A percentile compares a stretch with the other conserved stretches of the same genome.
Evolutionary conservation across 2,797 vertebrate genomes (phyloP).

Genomic region (Synanceia verrucosa): DNA sequence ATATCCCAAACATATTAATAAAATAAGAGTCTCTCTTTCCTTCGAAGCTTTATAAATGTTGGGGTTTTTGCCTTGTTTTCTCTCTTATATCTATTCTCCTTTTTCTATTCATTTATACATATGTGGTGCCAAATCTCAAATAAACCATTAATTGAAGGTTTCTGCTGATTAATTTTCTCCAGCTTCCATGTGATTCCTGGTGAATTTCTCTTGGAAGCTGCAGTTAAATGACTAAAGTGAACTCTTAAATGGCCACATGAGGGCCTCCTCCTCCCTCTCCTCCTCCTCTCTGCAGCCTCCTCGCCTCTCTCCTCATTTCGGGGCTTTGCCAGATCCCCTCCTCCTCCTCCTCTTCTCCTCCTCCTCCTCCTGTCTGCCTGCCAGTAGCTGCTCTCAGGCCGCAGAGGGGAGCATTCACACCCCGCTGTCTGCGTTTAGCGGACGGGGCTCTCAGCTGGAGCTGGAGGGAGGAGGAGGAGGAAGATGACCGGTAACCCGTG

Average conservation of each 20-base stretch:
- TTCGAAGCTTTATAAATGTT: no score
- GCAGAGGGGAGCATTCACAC: slow-evolving; percentile 68
- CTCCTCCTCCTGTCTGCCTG: slow-evolving; percentile 38
- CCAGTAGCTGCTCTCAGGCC: slow-evolving; percentile 73
- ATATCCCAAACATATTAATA: no score
- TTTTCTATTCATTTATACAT: no score
- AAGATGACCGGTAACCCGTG: slow-evolving; percentile 76
- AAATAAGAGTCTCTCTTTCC: no score
- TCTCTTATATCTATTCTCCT: no score
- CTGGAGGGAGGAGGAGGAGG: slow-evolving; percentile 57
- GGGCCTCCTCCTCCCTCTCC: slow-evolving; percentile 53
- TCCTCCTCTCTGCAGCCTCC: slow-evolving; percentile 31
- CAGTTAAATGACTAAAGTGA: neutral
- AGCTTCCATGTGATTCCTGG: no score
- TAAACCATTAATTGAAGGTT: no score
- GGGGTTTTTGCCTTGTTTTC: no score
- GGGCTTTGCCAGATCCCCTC: slow-evolving; percentile 62
- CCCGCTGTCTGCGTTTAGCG: slow-evolving; percentile 74
- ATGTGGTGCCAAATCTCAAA: no score
- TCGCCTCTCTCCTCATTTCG: slow-evolving; percentile 62
- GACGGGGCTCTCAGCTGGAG: slow-evolving; percentile 66
- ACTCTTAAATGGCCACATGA: slow-evolving; percentile 47
- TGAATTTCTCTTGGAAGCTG: no score
- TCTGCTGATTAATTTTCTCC: no score
- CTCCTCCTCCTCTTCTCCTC: slow-evolving; percentile 30